phyloP scores from a whole-genome alignment of 2,888 invertebrate species.

The Mycogona germanica region DNA sequence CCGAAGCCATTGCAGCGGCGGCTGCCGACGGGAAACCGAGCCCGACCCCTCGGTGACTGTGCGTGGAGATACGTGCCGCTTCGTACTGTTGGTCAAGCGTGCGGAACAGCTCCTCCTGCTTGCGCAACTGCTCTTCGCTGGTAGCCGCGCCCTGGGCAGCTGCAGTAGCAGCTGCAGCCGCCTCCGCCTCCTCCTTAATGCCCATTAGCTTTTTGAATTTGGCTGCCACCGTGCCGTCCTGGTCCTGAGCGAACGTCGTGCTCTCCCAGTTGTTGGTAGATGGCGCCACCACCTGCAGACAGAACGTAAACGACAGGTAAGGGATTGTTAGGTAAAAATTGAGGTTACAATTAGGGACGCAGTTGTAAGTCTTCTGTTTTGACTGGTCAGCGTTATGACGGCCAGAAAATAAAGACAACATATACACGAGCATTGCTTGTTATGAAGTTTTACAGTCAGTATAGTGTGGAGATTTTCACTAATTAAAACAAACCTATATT shows the following conservation, averaged over 20 bases:
- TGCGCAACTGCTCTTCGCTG: conserved; percentile 30
- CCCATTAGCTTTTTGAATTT: conserved; percentile 98
- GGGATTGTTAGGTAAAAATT: no score
- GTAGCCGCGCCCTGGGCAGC: conserved; percentile 15
- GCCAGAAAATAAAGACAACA: no score
- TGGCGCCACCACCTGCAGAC: conserved; percentile 23
- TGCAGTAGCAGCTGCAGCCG: conserved; percentile 1
- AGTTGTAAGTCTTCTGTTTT: no score
- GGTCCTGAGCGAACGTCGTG: conserved; percentile 77
- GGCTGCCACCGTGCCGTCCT: conserved; percentile 80
- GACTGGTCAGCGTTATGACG: no score
- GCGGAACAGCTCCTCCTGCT: conserved; percentile 61
- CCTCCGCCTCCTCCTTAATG: conserved; percentile 48
- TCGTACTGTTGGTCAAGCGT: conserved; percentile 95
- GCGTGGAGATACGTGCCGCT: conserved; percentile 87
- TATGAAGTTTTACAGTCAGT: no score
- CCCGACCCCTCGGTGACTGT: conserved; percentile 67
- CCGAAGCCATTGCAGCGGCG: background rate
- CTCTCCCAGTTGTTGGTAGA: conserved; percentile 56
- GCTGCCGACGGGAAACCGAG: conserved; percentile 35
- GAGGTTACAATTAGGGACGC: no score
- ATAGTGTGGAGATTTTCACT: no score
- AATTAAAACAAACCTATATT: no score
- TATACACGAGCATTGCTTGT: no score
- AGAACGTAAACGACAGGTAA: background rate